Base-by-base conservation (phyloP, 2,888 invertebrate genomes). In the Drosophila borealis region DNA sequence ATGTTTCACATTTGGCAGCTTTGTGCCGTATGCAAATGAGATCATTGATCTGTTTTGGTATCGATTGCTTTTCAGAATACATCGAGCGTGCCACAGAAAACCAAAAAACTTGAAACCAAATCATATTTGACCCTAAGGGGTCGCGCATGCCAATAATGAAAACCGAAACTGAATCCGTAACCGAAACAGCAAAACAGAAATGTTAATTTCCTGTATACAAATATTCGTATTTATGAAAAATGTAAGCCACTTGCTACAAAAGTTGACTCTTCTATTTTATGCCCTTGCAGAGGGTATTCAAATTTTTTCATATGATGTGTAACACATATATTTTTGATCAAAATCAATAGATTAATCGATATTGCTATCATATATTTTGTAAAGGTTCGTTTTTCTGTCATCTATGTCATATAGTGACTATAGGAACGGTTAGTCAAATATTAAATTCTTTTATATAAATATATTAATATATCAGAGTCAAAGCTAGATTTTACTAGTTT, bases 11-110 rank as follows among this genome's bases (percentile, higher is more conserved):
- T 81, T 84, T 81, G 74, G 88, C 80, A 80, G 80, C 83, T 78
- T 66, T 69, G 67, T 60, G 79, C 46, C 62, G 75, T 83, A 89
- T 89, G 89, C 89, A 89, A 86, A 86, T 86, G 89, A 86, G 85
- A 86, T 88, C 85, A 86, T 89, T 86, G 89, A 89, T 86, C 89
- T 86, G 85, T 78, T 85, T 83, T 86, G 87, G 85, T 89, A 86
- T 88, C 89, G 89, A 74, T 89, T 84, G 81, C 74, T 57, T 74
- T 85, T 76, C 88, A 75, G 73, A 75, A 84, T 85, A 88, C 57
- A 63, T 64, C 72, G 49, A 63, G 75, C 74, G 69, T 73, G 72
- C 70, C 70, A 80, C 56, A 73, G 42, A 77, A 63, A 68, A 53
- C 45, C 13, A 45, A 49, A 61, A 74, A 87, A 80, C 83, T 73